Evolutionary conservation across 2,113 vertebrate genomes (phyloP).

Genomic region (Phaethornis superciliosus): DNA sequence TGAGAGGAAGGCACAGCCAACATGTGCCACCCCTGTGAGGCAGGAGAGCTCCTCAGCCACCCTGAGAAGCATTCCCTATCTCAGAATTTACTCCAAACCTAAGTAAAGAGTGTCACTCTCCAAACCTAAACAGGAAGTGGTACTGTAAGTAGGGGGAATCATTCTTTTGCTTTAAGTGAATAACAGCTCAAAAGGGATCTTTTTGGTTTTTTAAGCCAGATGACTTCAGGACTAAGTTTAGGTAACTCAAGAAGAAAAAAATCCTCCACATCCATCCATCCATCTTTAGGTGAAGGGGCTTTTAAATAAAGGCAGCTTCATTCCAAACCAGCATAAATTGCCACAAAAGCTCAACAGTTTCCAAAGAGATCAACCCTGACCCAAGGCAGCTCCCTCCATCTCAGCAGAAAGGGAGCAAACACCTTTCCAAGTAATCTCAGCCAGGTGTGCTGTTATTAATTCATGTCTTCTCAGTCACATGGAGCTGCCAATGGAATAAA

Average conservation of each 20-base stretch:
- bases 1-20: neutral
- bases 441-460: neutral
- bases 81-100: neutral
- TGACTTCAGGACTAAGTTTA: neutral
- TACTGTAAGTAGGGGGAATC: neutral
- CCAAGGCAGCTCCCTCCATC: neutral
- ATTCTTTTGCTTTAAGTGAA: neutral
- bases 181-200: neutral
- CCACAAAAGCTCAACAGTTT: neutral
- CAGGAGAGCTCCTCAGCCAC: neutral
- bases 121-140: neutral
- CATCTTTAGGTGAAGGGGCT: neutral
- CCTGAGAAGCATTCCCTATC: neutral
- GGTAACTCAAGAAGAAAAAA: neutral
- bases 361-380: neutral
- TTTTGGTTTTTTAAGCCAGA: neutral
- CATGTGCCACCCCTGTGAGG: accelerated
- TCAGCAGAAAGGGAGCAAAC: neutral
- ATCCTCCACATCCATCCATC: neutral
- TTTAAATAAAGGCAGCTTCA: neutral
- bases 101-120: neutral
- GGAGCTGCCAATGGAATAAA: neutral
- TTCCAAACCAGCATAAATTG: neutral
- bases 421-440: neutral
- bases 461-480: neutral